A percentile compares a stretch with the other conserved stretches of the same genome.
phyloP scores from a whole-genome alignment of 2,797 vertebrate genomes.

The Falco novaeseelandiae region DNA sequence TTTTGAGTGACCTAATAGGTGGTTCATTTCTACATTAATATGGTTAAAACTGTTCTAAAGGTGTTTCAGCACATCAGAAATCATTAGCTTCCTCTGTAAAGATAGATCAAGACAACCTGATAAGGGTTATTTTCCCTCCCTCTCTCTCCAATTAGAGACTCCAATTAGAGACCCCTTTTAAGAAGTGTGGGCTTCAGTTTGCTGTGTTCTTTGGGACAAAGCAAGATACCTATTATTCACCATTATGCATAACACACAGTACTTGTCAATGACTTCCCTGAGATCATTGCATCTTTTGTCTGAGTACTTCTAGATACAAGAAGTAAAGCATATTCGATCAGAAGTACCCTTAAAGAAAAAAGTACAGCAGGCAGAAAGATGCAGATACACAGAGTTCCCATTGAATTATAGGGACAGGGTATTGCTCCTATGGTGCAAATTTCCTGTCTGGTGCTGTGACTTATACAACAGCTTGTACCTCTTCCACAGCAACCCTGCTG shows the following conservation, averaged over 20 bases:
- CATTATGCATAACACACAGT: neutral
- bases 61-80: neutral
- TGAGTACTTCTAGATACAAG: neutral
- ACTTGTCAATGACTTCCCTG: neutral
- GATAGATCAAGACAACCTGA: constrained; percentile 16
- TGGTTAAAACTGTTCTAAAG: neutral
- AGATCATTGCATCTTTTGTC: neutral
- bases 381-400: neutral
- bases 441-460: neutral
- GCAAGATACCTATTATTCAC: neutral
- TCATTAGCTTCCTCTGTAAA: neutral
- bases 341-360: neutral
- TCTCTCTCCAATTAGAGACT: neutral
- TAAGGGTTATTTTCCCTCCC: neutral
- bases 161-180: neutral
- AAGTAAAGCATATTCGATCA: constrained; percentile 11
- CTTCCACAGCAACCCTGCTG: neutral
- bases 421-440: neutral
- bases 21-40: neutral
- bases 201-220: neutral
- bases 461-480: neutral
- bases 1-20: neutral
- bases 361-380: neutral
- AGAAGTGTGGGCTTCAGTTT: neutral
- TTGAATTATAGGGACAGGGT: neutral